Evolutionary conservation across 2,888 invertebrate genomes (phyloP).

Genomic region (Zaprionus lineosus): DNA sequence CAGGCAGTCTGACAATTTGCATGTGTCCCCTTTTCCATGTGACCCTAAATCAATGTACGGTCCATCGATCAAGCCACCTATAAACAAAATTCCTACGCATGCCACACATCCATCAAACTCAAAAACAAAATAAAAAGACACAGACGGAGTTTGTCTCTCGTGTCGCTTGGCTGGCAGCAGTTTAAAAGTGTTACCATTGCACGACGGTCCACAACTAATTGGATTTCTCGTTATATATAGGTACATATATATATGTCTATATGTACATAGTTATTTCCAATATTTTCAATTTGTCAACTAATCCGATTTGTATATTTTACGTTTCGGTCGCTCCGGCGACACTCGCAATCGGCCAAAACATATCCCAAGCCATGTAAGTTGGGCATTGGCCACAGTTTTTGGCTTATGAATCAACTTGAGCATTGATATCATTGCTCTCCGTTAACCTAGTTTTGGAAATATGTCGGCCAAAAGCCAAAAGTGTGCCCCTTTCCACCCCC

Average conservation of each 20-base stretch:
- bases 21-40: conserved; percentile 31
- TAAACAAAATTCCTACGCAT: conserved; percentile 76
- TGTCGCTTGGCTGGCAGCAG: conserved; percentile 51
- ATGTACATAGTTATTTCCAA: not conserved
- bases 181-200: conserved; percentile 62
- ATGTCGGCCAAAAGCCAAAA: conserved; percentile 47
- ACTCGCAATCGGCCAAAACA: conserved; percentile 40
- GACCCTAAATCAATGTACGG: conserved; percentile 60
- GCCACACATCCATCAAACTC: conserved; percentile 74
- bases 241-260: not conserved
- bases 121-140: conserved; percentile 6
- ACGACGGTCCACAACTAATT: conserved; percentile 71
- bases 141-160: conserved; percentile 24
- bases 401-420: conserved; percentile 70
- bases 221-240: conserved; percentile 55
- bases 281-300: conserved; percentile 67
- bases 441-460: conserved; percentile 74
- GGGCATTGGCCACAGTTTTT: conserved; percentile 69
- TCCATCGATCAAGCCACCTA: conserved; percentile 68
- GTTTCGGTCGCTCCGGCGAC: conserved; percentile 45
- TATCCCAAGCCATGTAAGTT: conserved; percentile 15
- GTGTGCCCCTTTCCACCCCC: conserved; percentile 3
- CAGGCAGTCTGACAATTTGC: conserved; percentile 70
- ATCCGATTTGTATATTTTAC: conserved; percentile 76
- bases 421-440: conserved; percentile 41